Base-by-base conservation (phyloP, 2,113 vertebrate genomes). In the Oreotragus oreotragus region DNA sequence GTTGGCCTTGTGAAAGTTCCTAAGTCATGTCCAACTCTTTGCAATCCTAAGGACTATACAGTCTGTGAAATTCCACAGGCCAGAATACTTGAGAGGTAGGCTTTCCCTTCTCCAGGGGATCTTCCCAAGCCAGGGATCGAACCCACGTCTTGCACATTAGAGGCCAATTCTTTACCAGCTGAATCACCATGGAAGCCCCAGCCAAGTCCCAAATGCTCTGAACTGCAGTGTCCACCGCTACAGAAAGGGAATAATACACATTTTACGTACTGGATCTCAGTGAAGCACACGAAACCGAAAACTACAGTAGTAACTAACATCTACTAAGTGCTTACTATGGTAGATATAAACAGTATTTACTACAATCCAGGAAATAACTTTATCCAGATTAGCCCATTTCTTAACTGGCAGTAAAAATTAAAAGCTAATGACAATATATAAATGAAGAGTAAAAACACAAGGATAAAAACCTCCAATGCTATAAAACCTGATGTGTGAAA, bases 341-440 rank as follows among this genome's bases (percentile, higher is more conserved):
- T n/a, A 77, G 51, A 84, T 4, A 80, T 53, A 85, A 80, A 77
- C 2, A 2, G 30, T 47, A 47, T 36, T 90, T 96, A 73, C n/a
- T 51, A 28, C 30, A 62, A 86, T 15, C 55, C 85, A 33, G n/a
- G 73, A 89, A 95, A 51, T 60, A 45, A 76, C 76, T 66, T 80
- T 64, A 49, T 43, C 43, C 30, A 25, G 43, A 80, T 95, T 73
- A 60, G 27, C 27, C 39, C 13, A 76, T 76, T 76, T 85, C 55
- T 88, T 66, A 83, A 88, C 13, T n/a, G 53, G 66, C 43, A 92
- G 39, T 79, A 84, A 90, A 94, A 88, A 70, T n/a, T 86, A 83
- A 92, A 96, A 96, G 21, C 60, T 36, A 84, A 0, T 92, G 25
- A 81, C 6, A 49, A 58, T 45, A 95, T 27, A 55, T 79, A 91